A percentile compares a stretch with the other conserved stretches of the same genome.
Evolutionary conservation across 2,113 vertebrate genomes (phyloP).

Genomic region (Nothocercus nigrocapillus): DNA sequence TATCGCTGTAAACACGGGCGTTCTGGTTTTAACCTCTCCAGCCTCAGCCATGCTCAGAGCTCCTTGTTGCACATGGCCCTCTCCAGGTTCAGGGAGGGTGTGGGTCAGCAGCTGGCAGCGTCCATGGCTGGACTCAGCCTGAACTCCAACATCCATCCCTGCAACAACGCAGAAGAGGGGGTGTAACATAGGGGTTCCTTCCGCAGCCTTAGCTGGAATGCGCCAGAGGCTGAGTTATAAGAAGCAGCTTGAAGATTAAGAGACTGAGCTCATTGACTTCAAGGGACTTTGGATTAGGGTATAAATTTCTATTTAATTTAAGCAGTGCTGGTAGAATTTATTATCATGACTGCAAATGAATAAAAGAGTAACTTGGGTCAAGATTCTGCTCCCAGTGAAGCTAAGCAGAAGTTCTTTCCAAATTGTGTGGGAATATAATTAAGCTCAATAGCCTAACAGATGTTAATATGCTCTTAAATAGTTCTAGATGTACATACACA

Average conservation of each 20-base stretch:
- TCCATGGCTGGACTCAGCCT: neutral
- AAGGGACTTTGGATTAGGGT: neutral
- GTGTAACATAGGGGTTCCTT: rapidly evolving
- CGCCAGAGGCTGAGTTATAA: no score
- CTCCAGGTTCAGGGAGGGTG: rapidly evolving
- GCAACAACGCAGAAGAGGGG: neutral
- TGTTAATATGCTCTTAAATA: neutral
- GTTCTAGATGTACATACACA: neutral
- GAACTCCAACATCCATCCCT: neutral
- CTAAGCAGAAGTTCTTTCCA: neutral
- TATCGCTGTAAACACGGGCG: neutral
- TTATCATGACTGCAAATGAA: neutral
- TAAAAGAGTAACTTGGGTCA: neutral
- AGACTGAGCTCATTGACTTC: neutral
- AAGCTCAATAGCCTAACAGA: neutral
- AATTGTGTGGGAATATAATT: neutral
- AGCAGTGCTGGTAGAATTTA: neutral
- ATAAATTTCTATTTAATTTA: neutral
- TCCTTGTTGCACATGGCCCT: neutral
- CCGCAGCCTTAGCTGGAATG: neutral
- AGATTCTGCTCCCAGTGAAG: neutral
- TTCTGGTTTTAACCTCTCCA: neutral
- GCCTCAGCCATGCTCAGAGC: rapidly evolving
- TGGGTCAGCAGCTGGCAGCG: neutral
- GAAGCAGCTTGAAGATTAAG: neutral